Evolutionary conservation across 1,140 invertebrate species (phyloP).

Genomic region (Planococcus citri): DNA sequence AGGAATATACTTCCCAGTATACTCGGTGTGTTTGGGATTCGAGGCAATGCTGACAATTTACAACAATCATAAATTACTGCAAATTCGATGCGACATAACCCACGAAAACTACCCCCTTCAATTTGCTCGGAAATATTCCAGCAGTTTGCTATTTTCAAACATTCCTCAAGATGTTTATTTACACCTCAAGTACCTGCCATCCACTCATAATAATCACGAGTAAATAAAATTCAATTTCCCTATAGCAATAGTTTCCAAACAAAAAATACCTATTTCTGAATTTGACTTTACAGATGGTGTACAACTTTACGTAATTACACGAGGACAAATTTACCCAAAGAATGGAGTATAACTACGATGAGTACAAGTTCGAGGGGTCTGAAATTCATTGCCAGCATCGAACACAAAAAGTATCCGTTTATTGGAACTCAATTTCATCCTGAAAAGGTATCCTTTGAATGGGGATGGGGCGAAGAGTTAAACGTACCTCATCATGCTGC

Average conservation of each 20-base stretch:
- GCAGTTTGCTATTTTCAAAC: background rate
- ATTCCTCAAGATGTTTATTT: no score
- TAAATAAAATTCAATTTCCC: no score
- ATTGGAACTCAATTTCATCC: conserved; percentile 84
- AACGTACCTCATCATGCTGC: conserved; percentile 46
- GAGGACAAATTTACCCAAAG: conserved; percentile 19
- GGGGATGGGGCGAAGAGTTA: conserved; percentile 47
- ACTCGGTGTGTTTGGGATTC: conserved; percentile 80
- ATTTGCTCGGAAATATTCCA: background rate
- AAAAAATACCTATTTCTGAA: no score
- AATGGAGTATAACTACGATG: conserved; percentile 54
- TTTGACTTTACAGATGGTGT: conserved; percentile 24
- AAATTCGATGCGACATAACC: conserved; percentile 31
- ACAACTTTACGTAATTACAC: conserved; percentile 24
- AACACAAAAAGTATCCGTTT: conserved; percentile 57
- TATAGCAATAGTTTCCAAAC: no score
- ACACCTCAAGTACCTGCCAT: no score
- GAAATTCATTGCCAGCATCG: conserved; percentile 53
- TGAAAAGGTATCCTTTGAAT: conserved; percentile 77
- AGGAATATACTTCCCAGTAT: conserved; percentile 68
- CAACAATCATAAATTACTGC: conserved; percentile 41
- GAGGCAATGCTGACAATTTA: conserved; percentile 62
- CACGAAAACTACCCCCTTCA: background rate
- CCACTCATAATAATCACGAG: no score
- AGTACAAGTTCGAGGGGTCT: conserved; percentile 52